phyloP scores from a whole-genome alignment of 1,140 invertebrate species.

The Lepidostoma basale region DNA sequence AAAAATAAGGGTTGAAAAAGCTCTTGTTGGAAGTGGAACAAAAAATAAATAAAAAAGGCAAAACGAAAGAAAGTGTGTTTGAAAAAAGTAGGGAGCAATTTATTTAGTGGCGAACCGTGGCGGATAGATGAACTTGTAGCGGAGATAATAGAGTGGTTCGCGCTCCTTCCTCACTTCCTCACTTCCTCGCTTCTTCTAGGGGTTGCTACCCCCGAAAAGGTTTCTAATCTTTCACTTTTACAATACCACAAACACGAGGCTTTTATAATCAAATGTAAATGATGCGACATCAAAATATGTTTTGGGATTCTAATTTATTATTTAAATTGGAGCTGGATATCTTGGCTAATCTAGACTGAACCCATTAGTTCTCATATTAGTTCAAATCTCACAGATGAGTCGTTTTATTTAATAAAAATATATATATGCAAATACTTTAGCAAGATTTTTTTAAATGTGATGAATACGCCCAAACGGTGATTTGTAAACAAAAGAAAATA shows the following conservation, averaged over 20 bases:
- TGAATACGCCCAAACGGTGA: too few species aligned
- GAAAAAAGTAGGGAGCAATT: conserved; percentile 45
- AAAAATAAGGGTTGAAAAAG: conserved; percentile 38
- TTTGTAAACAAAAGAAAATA: too few species aligned
- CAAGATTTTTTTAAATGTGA: too few species aligned
- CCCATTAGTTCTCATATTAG: too few species aligned
- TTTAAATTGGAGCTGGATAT: too few species aligned
- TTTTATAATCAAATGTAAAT: not conserved
- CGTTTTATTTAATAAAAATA: too few species aligned
- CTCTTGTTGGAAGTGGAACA: conserved; percentile 27
- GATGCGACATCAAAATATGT: not conserved
- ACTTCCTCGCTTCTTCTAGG: not conserved
- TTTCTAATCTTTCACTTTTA: not conserved
- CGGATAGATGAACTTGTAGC: conserved; percentile 44
- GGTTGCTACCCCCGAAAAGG: not conserved
- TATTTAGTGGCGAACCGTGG: conserved; percentile 45
- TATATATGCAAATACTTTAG: too few species aligned
- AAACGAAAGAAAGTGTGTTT: conserved; percentile 37
- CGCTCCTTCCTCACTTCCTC: conserved; percentile 18
- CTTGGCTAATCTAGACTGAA: too few species aligned
- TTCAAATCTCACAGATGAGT: too few species aligned
- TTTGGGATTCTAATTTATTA: too few species aligned
- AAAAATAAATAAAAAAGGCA: conserved; percentile 41
- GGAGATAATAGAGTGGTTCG: conserved; percentile 45
- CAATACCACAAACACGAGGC: not conserved